phyloP scores from a whole-genome alignment of 2,113 vertebrate genomes.

The Poecilia latipinna region DNA sequence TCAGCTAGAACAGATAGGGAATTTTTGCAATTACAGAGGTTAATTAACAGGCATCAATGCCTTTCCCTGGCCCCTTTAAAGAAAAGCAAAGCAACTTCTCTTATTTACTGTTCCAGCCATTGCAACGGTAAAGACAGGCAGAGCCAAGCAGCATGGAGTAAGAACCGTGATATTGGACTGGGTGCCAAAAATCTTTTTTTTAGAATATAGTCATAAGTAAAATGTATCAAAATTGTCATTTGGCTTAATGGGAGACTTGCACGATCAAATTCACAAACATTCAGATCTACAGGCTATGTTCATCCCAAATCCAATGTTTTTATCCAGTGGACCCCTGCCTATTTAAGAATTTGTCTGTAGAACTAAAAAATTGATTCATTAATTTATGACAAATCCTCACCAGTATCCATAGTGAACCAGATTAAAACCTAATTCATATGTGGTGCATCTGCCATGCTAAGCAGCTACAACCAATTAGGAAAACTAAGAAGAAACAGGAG shows the following conservation, averaged over 20 bases:
- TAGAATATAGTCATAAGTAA: no score
- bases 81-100: background rate
- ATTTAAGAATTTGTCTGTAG: no score
- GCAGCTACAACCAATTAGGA: background rate
- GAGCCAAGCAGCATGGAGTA: no score
- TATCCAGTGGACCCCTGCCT: no score
- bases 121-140: background rate
- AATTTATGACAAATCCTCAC: background rate
- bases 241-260: no score
- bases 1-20: background rate
- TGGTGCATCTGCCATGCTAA: background rate
- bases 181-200: no score
- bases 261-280: no score
- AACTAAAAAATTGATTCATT: background rate
- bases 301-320: no score
- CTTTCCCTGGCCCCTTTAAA: no score
- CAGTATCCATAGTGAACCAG: background rate
- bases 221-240: no score
- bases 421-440: background rate
- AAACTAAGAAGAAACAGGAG: constrained; percentile 5
- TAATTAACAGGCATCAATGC: constrained; percentile 1
- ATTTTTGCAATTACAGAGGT: background rate
- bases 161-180: no score
- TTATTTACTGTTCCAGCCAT: background rate
- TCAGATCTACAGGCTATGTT: no score